Base-by-base conservation (phyloP, 2,797 vertebrate genomes). In the Spinus pinus region DNA sequence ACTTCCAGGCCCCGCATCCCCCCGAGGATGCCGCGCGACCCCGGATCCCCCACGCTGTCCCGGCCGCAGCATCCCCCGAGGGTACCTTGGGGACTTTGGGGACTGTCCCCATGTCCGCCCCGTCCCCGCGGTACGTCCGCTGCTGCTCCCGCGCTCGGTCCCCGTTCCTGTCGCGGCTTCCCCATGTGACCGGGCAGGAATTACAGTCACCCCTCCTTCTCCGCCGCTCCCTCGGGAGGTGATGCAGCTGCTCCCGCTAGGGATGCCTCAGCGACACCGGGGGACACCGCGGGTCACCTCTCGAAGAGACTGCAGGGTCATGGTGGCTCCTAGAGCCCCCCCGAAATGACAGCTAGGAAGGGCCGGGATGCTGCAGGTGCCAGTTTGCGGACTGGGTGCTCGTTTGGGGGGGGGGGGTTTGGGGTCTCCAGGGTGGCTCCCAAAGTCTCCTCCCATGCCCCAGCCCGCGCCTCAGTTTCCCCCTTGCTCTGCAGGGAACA, bases 131-230 rank as follows among this genome's bases (percentile, higher is more conserved):
- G 33, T 81, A 47, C 70, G 58, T 67, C 9, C 8, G 15, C 31
- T 13, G 10, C 28, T 65, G 25, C 41, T 19, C 53, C 60, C 58
- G 1, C 17, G 5, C 56, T 51, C 19, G 3, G n/a, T 44, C 2
- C 44, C 28, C 22, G 64, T 66, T 94, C 92, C 84, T 77, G 75
- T 56, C 31, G 28, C 14, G 14, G 56, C 24, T 79, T 83, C 78
- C 86, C 73, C 64, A n/a, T 62, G 82, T 83, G 78, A 90, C 57
- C 47, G 7, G 22, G 53, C 72, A 17, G 78, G 62, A 94, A 58
- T 80, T 83, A 66, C 73, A 74, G 82, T 49, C 82, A 87, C 75
- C 81, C 54, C 20, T 62, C 53, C 33, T 50, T 20, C 25, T 28
- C 41, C 10, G 14, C 41, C 7, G 21, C 41, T 35, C 51, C 19